Base-by-base conservation (phyloP, 2,113 vertebrate species). In the Pseudonaja textilis region DNA sequence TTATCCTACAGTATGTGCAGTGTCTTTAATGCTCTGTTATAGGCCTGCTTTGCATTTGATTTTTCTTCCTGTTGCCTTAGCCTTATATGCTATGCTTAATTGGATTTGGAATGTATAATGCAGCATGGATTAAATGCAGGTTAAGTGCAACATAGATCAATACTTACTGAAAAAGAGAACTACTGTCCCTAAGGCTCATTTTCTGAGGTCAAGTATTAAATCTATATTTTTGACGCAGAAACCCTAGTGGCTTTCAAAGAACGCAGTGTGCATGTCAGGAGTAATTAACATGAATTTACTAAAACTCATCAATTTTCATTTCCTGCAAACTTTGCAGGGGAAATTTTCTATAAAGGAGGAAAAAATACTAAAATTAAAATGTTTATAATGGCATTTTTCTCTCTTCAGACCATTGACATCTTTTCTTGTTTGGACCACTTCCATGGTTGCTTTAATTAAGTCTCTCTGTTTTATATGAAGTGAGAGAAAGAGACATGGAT, bases 111-210 rank as follows among this genome's bases (percentile, higher is more conserved):
- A 89, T 2, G 93, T 89, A 59, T 22, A 26, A 56, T 85, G 93
- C 89, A 90, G 4, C 90, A 93, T 88, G 89, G 95, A 69, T 95
- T 10, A 88, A 45, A 59, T 91, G 91, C 74, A 25, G 92, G 88
- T 94, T 11, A 86, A 45, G 69, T 92, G 92, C 87, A 26, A 90
- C 89, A 86, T 86, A 50, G 12, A 87, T 94, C 91, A 90, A 42
- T 39, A 47, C 57, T 85, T 64, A 5, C 20, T 90, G 69, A 16
- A 23, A 85, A 74, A 42, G 86, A 91, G 85, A 59, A 81, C 22
- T 5, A n/a, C 42, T 34, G 29, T 69, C 94, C 89, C 25, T 45
- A 92, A 59, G 92, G n/a, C 59, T 89, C 85, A 45, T 0, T 57
- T 26, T 3, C 4, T n/a, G 64, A 56, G 90, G 47, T 29, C 0